Percentiles rank a stretch among this genome's conserved stretches.
Evolutionary conservation across 2,888 invertebrate species (phyloP).

Genomic region (Hoplodrina blanda): DNA sequence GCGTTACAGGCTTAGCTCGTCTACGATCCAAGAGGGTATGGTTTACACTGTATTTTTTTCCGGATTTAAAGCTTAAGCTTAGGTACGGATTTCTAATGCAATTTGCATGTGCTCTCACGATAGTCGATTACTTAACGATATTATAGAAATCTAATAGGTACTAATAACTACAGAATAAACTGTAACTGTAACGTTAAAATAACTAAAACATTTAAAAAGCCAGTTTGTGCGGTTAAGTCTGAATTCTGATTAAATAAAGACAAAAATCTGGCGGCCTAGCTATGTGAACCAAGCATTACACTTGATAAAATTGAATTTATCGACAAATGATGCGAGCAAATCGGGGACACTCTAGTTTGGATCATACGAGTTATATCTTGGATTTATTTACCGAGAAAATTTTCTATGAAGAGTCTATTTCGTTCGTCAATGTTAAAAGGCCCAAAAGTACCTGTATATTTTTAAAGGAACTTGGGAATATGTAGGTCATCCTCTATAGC

Average conservation of each 20-base stretch:
- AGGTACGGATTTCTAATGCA: not conserved
- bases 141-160: not conserved
- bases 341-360: slow-evolving; percentile 34
- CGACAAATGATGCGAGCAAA: slow-evolving; percentile 45
- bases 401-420: slow-evolving; percentile 20
- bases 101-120: not conserved
- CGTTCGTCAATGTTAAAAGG: not conserved
- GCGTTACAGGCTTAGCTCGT: slow-evolving; percentile 55
- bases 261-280: no score
- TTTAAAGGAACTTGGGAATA: no score
- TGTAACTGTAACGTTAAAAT: no score
- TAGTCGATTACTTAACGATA: not conserved
- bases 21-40: slow-evolving; percentile 37
- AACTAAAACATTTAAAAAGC: no score
- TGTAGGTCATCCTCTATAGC: no score
- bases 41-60: slow-evolving; percentile 11
- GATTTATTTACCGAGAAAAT: slow-evolving; percentile 27
- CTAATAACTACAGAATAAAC: not conserved
- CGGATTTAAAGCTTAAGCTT: slow-evolving; percentile 32
- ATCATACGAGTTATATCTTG: slow-evolving; percentile 26
- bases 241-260: not conserved
- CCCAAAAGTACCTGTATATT: not conserved
- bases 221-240: no score
- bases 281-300: slow-evolving; percentile 23
- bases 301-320: slow-evolving; percentile 45